Conservation (phyloP, 2,888 invertebrate species). For the Caenorhabditis sp. region DNA sequence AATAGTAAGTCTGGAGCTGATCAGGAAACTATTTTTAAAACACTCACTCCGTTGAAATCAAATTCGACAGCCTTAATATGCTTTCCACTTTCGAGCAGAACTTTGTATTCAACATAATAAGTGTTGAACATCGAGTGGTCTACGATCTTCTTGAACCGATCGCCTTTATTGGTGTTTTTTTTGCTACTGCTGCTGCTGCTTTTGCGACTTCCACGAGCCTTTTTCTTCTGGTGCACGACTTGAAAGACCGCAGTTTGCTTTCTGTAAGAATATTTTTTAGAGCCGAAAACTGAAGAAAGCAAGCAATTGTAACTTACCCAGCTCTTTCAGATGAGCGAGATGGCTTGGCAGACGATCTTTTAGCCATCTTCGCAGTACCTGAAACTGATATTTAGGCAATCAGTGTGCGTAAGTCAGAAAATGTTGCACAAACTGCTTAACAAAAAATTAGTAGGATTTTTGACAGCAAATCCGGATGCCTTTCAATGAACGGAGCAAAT, state of each 20-base stretch:
- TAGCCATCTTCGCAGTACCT: constrained; percentile 16
- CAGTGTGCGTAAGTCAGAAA: too few species aligned
- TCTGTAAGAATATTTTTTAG: constrained; percentile 22
- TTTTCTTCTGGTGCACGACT: constrained; percentile 17
- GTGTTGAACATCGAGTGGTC: constrained; percentile 35
- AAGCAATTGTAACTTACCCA: constrained; percentile 4
- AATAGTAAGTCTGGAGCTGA: too few species aligned
- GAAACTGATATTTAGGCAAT: not conserved
- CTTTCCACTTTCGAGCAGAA: constrained; percentile 3
- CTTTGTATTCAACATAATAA: constrained; percentile 50
- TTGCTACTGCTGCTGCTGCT: not conserved
- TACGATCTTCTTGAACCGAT: constrained; percentile 27
- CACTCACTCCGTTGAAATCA: constrained; percentile 38
- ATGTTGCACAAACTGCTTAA: too few species aligned
- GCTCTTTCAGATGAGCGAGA: constrained; percentile 25
- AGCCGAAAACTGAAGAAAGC: not conserved
- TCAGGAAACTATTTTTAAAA: too few species aligned
- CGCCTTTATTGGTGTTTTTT: not conserved
- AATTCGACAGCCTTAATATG: constrained; percentile 34
- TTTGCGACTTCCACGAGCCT: not conserved
- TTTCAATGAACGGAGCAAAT: not conserved
- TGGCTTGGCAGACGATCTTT: not conserved
- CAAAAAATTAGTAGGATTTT: too few species aligned
- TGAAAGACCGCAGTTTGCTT: constrained; percentile 33
- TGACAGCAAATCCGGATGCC: too few species aligned